These are phyloP conservation scores for Choristoneura rosaceana DNA, from an alignment of 2,888 invertebrate genomes.

Conservation along the genomic window DNA sequence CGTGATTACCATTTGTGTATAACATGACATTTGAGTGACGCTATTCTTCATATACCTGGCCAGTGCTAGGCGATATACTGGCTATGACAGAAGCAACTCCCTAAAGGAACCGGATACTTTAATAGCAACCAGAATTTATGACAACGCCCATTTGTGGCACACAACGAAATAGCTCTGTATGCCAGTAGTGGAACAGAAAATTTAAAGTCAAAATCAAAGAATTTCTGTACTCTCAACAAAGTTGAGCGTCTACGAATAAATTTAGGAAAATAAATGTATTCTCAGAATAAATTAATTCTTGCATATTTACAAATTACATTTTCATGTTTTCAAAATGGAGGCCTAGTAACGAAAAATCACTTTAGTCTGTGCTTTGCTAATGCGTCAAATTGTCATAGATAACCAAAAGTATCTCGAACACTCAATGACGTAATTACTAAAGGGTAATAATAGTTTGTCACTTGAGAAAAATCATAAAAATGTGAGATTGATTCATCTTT, in stretches of 20 bases:
- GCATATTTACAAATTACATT: conserved; percentile 38
- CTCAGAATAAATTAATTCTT: conserved; percentile 42
- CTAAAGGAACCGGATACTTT: neutral
- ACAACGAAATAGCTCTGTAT: too few relatives aligned
- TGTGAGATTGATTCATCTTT: conserved; percentile 1
- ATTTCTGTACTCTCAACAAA: conserved; percentile 46
- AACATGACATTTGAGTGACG: too few relatives aligned
- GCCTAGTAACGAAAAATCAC: conserved; percentile 12
- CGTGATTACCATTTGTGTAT: neutral
- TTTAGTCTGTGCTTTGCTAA: neutral
- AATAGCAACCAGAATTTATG: neutral
- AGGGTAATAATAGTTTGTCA: conserved; percentile 26
- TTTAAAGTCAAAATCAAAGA: conserved; percentile 7
- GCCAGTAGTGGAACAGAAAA: neutral
- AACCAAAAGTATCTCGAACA: conserved; percentile 4
- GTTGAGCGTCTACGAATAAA: conserved; percentile 57
- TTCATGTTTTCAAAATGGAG: conserved; percentile 18
- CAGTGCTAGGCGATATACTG: neutral
- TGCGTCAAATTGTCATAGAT: neutral
- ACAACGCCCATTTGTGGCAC: neutral
- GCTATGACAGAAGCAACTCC: neutral
- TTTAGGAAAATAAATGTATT: conserved; percentile 44
- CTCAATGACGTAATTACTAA: conserved; percentile 24
- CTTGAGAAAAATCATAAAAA: conserved; percentile 14
- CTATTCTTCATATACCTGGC: neutral